A percentile compares a stretch with the other conserved stretches of the same genome.
Conservation (phyloP, 2,113 vertebrate species). For the Lipophrys pholis region DNA sequence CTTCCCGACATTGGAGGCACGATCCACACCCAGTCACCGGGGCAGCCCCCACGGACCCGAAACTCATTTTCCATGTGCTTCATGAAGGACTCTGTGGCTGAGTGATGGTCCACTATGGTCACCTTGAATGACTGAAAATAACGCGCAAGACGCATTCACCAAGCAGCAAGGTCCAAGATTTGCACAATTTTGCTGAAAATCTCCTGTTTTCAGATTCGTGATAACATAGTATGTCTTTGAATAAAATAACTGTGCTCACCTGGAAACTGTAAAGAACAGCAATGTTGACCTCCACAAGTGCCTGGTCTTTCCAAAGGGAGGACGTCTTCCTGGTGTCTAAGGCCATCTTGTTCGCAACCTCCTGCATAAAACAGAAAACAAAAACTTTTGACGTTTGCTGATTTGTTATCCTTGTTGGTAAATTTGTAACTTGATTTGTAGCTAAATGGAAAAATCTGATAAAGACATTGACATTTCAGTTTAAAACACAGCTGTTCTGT, state of each 20-base stretch:
- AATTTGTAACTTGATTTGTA: background rate
- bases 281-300: constrained; percentile 97
- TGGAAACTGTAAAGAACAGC: constrained; percentile 97
- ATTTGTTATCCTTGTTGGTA: background rate
- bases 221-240: too few relatives aligned
- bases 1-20: constrained; percentile 98
- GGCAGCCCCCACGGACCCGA: constrained; percentile 93
- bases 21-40: constrained; percentile 98
- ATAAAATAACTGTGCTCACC: constrained; percentile 74
- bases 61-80: constrained; percentile 99
- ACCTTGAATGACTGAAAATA: constrained; percentile 91
- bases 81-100: constrained; percentile 97
- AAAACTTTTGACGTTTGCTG: background rate
- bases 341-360: constrained; percentile 94
- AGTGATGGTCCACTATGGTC: constrained; percentile 99
- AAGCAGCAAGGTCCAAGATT: too few relatives aligned
- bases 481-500: background rate
- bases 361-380: constrained; percentile 73
- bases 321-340: constrained; percentile 96
- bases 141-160: too few relatives aligned
- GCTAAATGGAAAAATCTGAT: background rate
- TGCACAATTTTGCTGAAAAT: too few relatives aligned
- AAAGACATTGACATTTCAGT: background rate
- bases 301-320: constrained; percentile 97
- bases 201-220: too few relatives aligned